Conservation (phyloP, 1,140 invertebrate genomes). For the Megathymus violae region DNA sequence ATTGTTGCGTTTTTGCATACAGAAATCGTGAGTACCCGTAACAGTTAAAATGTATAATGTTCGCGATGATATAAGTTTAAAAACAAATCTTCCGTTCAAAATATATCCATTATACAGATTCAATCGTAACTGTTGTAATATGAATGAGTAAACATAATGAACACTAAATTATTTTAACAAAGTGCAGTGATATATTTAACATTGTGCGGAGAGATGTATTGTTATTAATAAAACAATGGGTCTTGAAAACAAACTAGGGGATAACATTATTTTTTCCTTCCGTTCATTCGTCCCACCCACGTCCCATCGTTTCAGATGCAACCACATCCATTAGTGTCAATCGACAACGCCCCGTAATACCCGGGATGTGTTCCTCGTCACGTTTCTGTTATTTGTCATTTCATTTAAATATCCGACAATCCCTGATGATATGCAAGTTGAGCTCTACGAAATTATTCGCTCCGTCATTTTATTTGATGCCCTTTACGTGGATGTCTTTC, state of each 20-base stretch:
- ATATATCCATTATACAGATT: no score
- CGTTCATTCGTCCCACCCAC: neutral
- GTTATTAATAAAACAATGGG: conserved; percentile 1
- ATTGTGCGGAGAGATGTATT: neutral
- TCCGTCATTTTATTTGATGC: conserved; percentile 6
- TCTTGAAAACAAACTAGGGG: neutral
- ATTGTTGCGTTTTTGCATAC: no score
- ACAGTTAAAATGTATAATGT: no score
- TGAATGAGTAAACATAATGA: neutral
- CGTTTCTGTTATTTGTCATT: conserved; percentile 26
- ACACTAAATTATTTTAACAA: neutral
- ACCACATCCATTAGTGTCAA: conserved; percentile 8
- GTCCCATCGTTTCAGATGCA: conserved; percentile 1
- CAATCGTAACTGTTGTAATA: no score
- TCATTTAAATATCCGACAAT: conserved; percentile 18
- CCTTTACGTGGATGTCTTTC: conserved; percentile 6
- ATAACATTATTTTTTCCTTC: neutral
- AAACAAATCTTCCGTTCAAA: no score
- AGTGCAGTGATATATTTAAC: neutral
- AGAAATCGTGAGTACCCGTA: no score
- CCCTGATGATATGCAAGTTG: conserved; percentile 8
- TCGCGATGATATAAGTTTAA: no score
- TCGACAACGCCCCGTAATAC: conserved; percentile 5
- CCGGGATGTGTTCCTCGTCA: conserved; percentile 12
- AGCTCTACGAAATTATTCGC: conserved; percentile 24